phyloP scores from a whole-genome alignment of 1,140 invertebrate species.

The Lasioglossum baleicum region DNA sequence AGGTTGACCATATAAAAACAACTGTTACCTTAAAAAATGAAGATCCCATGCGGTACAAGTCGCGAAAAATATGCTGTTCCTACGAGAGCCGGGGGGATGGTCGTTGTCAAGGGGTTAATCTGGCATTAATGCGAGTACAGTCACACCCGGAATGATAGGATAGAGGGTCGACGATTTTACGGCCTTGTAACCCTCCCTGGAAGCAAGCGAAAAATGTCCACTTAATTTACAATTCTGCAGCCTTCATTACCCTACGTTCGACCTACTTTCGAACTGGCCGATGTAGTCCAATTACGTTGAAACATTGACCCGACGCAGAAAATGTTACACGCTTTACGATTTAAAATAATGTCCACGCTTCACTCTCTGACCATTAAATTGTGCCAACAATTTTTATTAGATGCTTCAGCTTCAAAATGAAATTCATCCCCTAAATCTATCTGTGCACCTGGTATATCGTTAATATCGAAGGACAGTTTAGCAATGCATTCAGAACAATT shows the following conservation, averaged over 20 bases:
- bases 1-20: background rate
- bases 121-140: slow-evolving; percentile 6
- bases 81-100: background rate
- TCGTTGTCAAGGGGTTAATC: slow-evolving; percentile 1
- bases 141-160: background rate
- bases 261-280: background rate
- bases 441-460: no score
- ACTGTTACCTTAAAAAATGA: background rate
- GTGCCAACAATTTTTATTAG: no score
- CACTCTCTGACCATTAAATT: no score
- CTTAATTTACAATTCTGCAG: background rate
- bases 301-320: background rate
- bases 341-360: no score
- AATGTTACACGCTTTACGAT: no score
- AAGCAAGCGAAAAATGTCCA: background rate
- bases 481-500: no score
- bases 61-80: background rate
- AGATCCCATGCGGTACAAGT: background rate
- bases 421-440: no score
- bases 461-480: no score
- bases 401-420: no score
- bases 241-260: background rate
- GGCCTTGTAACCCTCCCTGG: background rate
- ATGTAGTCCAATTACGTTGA: background rate
- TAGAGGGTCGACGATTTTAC: background rate